Base-by-base conservation (phyloP, 2,113 vertebrate genomes). In the Myrmecobius fasciatus region DNA sequence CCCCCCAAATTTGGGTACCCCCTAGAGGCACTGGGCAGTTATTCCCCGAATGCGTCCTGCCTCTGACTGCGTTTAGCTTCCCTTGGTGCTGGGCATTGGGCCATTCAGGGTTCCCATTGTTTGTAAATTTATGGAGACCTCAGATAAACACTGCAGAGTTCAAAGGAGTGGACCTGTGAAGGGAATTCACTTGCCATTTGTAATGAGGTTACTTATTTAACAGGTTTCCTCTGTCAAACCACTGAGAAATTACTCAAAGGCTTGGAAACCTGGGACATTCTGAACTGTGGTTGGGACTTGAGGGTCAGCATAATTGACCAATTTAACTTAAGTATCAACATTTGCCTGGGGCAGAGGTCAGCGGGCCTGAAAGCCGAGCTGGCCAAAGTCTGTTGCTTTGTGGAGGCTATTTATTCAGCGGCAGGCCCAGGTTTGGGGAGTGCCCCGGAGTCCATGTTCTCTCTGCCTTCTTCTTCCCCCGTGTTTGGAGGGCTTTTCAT, bases 121-220 rank as follows among this genome's bases (percentile, higher is more conserved):
- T 97, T 98, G 98, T 97, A 95, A 97, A 98, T 93, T 25, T 94
- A 36, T 0, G 20, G 93, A 25, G 93, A 0, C 94, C 67, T 53
- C 9, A 89, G 97, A 95, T 90, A 8, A 96, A 12, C 93, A 93
- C 88, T 0, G 17, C 0, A 4, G 97, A 7, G n/a, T 96, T 97
- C 96, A 54, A 56, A 98, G 97, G 93, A 0, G 0, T 93, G 92
- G 11, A 22, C 54, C 43, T 47, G 49, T 83, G 56, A 26, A 52
- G 60, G 10, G 89, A 88, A 54, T 43, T 8, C 47, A 52, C 60
- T 31, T 24, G 46, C 26, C 22, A 31, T 83, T 93, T 89, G 91
- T 96, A 92, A 97, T 92, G 96, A 96, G 96, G 97, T 97, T 97
- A 96, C 97, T 97, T 95, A 97, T 96, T 93, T 36, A 96, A 93